These are phyloP conservation scores for Phengaris arion DNA, from an alignment of 2,888 invertebrate genomes.

Conservation along the genomic window DNA sequence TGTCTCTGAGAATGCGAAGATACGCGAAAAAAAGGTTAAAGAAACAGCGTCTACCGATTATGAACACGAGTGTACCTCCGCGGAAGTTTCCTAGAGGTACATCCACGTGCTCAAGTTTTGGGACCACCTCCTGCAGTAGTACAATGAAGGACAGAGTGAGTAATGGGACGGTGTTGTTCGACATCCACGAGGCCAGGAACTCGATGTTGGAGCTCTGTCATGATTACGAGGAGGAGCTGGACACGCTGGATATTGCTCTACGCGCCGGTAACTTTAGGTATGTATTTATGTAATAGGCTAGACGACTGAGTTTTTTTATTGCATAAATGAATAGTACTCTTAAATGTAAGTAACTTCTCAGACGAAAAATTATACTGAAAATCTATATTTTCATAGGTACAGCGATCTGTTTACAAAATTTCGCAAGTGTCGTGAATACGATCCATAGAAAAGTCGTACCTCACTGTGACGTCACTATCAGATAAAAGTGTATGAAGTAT, in stretches of 20 bases:
- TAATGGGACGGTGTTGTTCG: conserved; percentile 69
- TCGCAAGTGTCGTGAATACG: no score
- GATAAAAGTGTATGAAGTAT: no score
- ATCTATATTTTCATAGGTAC: no score
- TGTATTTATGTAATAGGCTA: conserved; percentile 34
- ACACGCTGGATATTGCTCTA: conserved; percentile 70
- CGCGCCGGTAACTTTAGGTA: conserved; percentile 79
- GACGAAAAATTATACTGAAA: no score
- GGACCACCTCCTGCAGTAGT: conserved; percentile 66
- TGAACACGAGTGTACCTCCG: conserved; percentile 59
- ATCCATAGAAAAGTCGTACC: no score
- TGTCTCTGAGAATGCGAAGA: conserved; percentile 81
- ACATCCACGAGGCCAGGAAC: conserved; percentile 73
- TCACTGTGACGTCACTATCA: no score
- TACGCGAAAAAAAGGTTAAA: conserved; percentile 67
- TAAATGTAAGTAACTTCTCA: no score
- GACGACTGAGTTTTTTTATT: no score
- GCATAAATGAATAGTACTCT: no score
- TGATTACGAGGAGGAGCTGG: conserved; percentile 70
- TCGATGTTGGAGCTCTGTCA: conserved; percentile 71
- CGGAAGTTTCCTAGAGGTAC: conserved; percentile 61
- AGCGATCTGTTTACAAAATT: no score
- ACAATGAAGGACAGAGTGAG: conserved; percentile 66
- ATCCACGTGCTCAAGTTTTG: conserved; percentile 63
- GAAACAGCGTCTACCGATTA: conserved; percentile 50